Percentiles rank a stretch among this genome's conserved stretches.
Conservation (phyloP, 2,113 vertebrate species). For the Cepphus grylle region DNA sequence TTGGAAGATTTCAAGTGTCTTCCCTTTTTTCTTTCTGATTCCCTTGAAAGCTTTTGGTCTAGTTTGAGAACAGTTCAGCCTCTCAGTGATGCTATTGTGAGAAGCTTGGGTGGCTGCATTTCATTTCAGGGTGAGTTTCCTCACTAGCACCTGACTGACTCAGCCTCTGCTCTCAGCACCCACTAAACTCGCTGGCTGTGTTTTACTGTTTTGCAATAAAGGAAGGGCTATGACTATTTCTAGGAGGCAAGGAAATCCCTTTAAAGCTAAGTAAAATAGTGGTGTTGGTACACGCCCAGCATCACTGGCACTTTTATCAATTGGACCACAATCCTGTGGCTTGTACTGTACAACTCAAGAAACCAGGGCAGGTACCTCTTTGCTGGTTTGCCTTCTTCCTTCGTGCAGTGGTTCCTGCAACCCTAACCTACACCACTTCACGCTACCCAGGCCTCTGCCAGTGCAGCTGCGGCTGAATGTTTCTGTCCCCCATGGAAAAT, state of each 20-base stretch:
- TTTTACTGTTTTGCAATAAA: conserved; percentile 65
- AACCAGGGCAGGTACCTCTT: neutral
- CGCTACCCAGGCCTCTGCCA: neutral
- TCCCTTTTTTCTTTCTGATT: neutral
- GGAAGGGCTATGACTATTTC: conserved; percentile 47
- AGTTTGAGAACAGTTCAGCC: neutral
- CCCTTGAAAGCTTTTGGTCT: neutral
- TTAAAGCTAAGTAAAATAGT: conserved; percentile 54
- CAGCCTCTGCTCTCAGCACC: neutral
- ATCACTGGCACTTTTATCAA: neutral
- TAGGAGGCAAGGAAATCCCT: conserved; percentile 48
- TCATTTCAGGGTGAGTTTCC: neutral
- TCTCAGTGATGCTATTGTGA: rapidly evolving
- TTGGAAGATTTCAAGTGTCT: neutral
- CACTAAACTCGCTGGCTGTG: neutral
- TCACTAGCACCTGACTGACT: neutral
- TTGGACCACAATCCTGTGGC: neutral
- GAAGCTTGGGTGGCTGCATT: neutral
- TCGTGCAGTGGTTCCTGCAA: rapidly evolving
- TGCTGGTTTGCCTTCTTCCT: neutral
- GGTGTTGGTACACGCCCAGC: neutral
- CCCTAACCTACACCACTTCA: neutral
- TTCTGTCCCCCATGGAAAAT: neutral
- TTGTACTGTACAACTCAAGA: neutral
- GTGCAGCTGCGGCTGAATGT: neutral